Base-by-base conservation (phyloP, 1,140 invertebrate genomes). In the Danaus melanippus region DNA sequence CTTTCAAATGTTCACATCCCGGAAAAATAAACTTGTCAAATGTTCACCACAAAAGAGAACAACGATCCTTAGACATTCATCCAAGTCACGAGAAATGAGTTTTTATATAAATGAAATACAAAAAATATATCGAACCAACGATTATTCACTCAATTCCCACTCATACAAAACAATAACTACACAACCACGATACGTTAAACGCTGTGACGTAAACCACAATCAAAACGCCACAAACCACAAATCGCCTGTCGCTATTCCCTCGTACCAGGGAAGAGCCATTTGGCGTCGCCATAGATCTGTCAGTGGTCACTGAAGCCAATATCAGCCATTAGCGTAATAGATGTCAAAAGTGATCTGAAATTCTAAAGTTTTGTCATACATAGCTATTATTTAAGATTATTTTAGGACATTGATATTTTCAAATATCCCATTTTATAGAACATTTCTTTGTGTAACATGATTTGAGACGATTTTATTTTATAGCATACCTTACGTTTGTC, bases 271-370 rank as follows among this genome's bases (percentile, higher is more conserved):
- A 42, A 50, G 42, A 40, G 41, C 50, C 58, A 63, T 70, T 66
- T 61, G 63, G 60, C 59, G 56, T 43, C 15, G 55, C 58, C 49
- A 57, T 72, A 69, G 50, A 71, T 73, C 69, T 62, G 66, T 78
- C 73, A 50, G 65, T 46, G 58, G 58, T 64, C 67, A 70, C 64
- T 48, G 52, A 65, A 64, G 67, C 58, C 60, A 54, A 65, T 67
- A 69, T 62, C 47, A 46, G 48, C 58, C 66, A 79, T 76, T 79
- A 76, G 70, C 64, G 59, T 74, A 74, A 77, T 74, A 69, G 69
- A 68, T 56, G 64, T 74, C 69, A 66, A 55, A 68, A 65, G 69
- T 61, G 64, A 76, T 71, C 65, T 62, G 60, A 74, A 59, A 79
- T 62, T 68, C 62, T 56, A 48, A 44, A 42, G 46, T 42, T 59